Conservation (phyloP, 2,113 vertebrate genomes). For the Barnardius zonarius region DNA sequence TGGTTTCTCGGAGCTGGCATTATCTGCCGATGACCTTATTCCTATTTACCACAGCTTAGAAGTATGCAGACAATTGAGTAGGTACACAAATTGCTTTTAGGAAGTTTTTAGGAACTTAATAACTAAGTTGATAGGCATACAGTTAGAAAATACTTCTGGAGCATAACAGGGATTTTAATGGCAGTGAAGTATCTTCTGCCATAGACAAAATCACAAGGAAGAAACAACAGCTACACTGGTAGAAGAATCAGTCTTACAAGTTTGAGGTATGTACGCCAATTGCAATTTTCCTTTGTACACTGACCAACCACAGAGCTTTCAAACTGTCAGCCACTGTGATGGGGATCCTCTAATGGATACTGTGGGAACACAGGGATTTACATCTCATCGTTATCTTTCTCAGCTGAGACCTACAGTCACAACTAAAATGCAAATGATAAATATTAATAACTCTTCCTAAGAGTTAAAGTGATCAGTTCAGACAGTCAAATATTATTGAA, state of each 20-base stretch:
- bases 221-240: background rate
- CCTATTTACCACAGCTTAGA: background rate
- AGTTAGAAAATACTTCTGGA: background rate
- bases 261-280: background rate
- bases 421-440: conserved; percentile 41
- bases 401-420: background rate
- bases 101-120: background rate
- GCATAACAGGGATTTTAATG: background rate
- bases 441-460: conserved; percentile 34
- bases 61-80: background rate
- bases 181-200: background rate
- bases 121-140: background rate
- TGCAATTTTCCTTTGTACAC: background rate
- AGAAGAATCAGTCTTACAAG: background rate
- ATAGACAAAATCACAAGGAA: background rate
- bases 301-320: conserved; percentile 10
- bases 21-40: background rate
- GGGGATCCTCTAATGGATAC: background rate
- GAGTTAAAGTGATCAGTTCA: conserved; percentile 28
- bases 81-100: background rate
- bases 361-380: conserved; percentile 1
- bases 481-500: conserved; percentile 11
- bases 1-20: background rate
- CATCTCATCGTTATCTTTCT: background rate
- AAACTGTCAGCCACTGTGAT: background rate